Evolutionary conservation across 1,140 invertebrate genomes (phyloP), one percentile per base, ranked within the genome.

Genomic region (Cataglyphis hispanica): DNA sequence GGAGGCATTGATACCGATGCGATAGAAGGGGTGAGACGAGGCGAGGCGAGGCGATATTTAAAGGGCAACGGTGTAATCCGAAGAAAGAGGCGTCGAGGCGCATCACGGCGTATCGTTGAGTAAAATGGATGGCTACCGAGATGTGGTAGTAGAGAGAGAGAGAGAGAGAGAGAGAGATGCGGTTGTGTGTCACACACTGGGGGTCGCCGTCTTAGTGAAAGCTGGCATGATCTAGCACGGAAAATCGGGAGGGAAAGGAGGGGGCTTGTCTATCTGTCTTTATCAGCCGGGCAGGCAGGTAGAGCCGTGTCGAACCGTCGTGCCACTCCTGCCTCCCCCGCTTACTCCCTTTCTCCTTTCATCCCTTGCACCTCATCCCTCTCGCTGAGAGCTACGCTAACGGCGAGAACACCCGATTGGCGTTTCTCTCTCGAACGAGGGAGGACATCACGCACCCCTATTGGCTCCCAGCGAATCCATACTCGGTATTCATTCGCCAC

Each of bases 401-500:
- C 88, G 86, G 85, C 83, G 83, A 81, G 43, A 86, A 86, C 78
- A 67, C 84, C 83, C 85, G 85, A 92, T 93, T 93, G 93, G 92
- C 84, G 86, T 88, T 80, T 37, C 87, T 43, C 75, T 31, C 60
- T 61, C 70, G 37, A 85, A 91, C 85, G 85, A 90, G 93, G 91
- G 86, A 78, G 87, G 56, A 83, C 77, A 80, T 81, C 63, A 61
- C 13, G 91, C 74, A 53, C 56, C 80, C 85, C 85, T 61, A 93
- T 94, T 93, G 93, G 93, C 67, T 81, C 81, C 37, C 43, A 2
- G 37, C 87, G 86, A 86, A 92, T 93, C 92, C 92, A 92, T 92
- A 90, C 93, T 92, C 90, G 87, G 85, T 90, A 93, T 86, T 92
- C 91, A 93, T 92, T 92, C 90, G 93, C 87, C 83, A 91, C 81